Evolutionary conservation across 2,888 invertebrate genomes (phyloP).

Genomic region (Microplitis manilae): DNA sequence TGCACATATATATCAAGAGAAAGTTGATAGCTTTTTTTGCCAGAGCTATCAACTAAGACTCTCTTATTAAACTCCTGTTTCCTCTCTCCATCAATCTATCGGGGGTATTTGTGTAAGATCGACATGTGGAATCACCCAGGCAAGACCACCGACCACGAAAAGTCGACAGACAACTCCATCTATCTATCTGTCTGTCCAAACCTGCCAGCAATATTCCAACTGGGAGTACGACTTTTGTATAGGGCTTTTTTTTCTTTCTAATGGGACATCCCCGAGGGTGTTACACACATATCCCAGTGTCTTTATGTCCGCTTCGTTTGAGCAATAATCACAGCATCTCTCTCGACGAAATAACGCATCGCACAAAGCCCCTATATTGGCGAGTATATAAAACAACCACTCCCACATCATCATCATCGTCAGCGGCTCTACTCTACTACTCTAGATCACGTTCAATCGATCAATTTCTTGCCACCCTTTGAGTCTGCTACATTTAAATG

Average conservation of each 20-base stretch:
- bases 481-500: conserved; percentile 21
- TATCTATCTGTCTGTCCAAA: conserved; percentile 57
- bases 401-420: conserved; percentile 20
- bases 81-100: conserved; percentile 14
- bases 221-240: conserved; percentile 54
- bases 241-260: conserved; percentile 66
- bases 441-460: conserved; percentile 29
- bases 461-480: conserved; percentile 38
- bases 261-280: conserved; percentile 59
- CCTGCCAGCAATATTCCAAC: conserved; percentile 65
- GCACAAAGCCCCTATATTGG: conserved; percentile 30
- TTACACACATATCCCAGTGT: conserved; percentile 22
- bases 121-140: conserved; percentile 71
- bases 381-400: not conserved
- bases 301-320: conserved; percentile 40
- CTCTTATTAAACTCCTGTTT: conserved; percentile 11
- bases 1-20: conserved; percentile 48
- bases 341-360: conserved; percentile 48
- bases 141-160: conserved; percentile 60
- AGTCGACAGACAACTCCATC: conserved; percentile 56
- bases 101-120: conserved; percentile 40
- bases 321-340: conserved; percentile 57
- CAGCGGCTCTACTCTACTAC: conserved; percentile 18
- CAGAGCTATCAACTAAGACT: conserved; percentile 29
- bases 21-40: conserved; percentile 47